phyloP scores from a whole-genome alignment of 1,140 invertebrate genomes.

The Paramacrobiotus metropolitanus region DNA sequence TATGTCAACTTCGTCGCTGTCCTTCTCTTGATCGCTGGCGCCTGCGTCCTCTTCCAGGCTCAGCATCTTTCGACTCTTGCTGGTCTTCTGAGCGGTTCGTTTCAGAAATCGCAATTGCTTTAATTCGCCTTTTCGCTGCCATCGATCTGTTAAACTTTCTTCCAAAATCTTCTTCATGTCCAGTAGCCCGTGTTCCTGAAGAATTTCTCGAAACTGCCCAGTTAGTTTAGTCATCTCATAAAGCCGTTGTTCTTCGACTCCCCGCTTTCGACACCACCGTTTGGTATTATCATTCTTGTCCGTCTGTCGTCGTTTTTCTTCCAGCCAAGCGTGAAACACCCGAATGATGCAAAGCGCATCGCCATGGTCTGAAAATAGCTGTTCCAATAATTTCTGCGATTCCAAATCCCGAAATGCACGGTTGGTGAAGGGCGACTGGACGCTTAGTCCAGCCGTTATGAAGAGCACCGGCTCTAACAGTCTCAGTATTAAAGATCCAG shows the following conservation, averaged over 20 bases:
- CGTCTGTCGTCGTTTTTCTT: slow-evolving; percentile 31
- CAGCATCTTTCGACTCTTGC: slow-evolving; percentile 41
- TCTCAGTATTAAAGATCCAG: slow-evolving; percentile 36
- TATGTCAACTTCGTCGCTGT: slow-evolving; percentile 39
- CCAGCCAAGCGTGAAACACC: slow-evolving; percentile 67
- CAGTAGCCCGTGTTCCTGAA: slow-evolving; percentile 32
- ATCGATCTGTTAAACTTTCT: slow-evolving; percentile 33
- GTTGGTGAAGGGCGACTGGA: slow-evolving; percentile 76
- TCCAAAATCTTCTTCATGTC: slow-evolving; percentile 4
- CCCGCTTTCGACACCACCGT: slow-evolving; percentile 56
- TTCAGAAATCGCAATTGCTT: slow-evolving; percentile 56
- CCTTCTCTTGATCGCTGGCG: slow-evolving; percentile 27
- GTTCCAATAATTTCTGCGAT: slow-evolving; percentile 32
- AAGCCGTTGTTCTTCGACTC: slow-evolving; percentile 75
- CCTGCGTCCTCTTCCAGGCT: slow-evolving; percentile 29
- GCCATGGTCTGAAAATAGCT: slow-evolving; percentile 41
- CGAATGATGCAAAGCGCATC: slow-evolving; percentile 78
- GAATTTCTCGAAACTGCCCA: slow-evolving; percentile 58
- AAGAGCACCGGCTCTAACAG: slow-evolving; percentile 71
- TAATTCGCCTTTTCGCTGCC: slow-evolving; percentile 57
- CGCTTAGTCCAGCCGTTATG: slow-evolving; percentile 66
- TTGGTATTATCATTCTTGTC: slow-evolving; percentile 26
- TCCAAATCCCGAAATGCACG: slow-evolving; percentile 59
- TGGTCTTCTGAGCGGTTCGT: slow-evolving; percentile 37
- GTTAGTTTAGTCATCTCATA: slow-evolving; percentile 85